A percentile compares a stretch with the other conserved stretches of the same genome.
phyloP scores from a whole-genome alignment of 2,113 vertebrate genomes.

The Chascanopsetta lugubris region DNA sequence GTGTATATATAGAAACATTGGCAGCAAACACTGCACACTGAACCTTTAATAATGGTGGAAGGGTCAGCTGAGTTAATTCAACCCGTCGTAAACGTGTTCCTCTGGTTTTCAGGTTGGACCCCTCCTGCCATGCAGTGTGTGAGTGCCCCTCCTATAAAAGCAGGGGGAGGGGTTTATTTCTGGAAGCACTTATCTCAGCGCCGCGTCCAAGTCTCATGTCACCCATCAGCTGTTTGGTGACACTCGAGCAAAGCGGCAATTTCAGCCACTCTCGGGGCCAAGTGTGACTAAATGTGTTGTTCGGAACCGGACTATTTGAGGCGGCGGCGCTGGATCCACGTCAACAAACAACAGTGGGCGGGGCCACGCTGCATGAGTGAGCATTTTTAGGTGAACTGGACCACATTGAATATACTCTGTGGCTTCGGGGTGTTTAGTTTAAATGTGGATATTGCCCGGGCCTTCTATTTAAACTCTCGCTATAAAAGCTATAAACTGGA shows the following conservation, averaged over 20 bases:
- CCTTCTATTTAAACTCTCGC: slow-evolving; percentile 47
- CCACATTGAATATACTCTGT: slow-evolving; percentile 55
- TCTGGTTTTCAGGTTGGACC: neutral
- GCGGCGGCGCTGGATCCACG: slow-evolving; percentile 26
- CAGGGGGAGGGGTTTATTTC: slow-evolving; percentile 11
- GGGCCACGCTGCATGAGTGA: slow-evolving; percentile 23
- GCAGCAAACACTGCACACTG: too few relatives aligned
- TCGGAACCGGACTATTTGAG: slow-evolving; percentile 16
- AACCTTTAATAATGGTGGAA: too few relatives aligned
- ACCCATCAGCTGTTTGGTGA: slow-evolving; percentile 44
- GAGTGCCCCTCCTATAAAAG: neutral
- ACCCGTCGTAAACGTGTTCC: too few relatives aligned
- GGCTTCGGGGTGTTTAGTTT: slow-evolving; percentile 55
- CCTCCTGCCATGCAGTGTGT: neutral
- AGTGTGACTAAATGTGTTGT: slow-evolving; percentile 10
- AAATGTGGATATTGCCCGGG: slow-evolving; percentile 53
- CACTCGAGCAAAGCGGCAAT: slow-evolving; percentile 28
- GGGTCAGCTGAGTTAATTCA: too few relatives aligned
- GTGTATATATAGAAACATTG: too few relatives aligned
- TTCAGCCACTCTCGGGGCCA: slow-evolving; percentile 4
- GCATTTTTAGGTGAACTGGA: slow-evolving; percentile 43
- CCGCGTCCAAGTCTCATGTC: slow-evolving; percentile 22
- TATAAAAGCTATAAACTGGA: slow-evolving; percentile 38
- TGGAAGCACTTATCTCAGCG: slow-evolving; percentile 8
- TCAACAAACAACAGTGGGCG: slow-evolving; percentile 27